Evolutionary conservation across 2,113 vertebrate species (phyloP).

Genomic region (Diglossa brunneiventris): DNA sequence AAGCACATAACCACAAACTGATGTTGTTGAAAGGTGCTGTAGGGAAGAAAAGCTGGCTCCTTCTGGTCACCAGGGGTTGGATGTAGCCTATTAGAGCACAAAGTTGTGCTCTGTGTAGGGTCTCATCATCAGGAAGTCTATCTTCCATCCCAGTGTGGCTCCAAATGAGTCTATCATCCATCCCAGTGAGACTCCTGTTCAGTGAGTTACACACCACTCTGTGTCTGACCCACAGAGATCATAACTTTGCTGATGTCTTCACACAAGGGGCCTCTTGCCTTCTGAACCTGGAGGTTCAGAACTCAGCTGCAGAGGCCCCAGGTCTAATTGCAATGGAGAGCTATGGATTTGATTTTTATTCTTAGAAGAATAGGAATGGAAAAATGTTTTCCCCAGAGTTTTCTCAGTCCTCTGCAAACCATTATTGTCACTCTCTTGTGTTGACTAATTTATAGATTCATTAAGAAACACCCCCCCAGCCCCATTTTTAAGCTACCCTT

Average conservation of each 20-base stretch:
- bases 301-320: not conserved
- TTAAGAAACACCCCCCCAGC: accelerated
- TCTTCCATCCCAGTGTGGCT: not conserved
- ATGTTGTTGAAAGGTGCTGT: not conserved
- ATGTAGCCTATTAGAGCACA: not conserved
- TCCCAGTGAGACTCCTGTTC: not conserved
- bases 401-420: not conserved
- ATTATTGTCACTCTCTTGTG: not conserved
- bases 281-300: not conserved
- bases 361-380: not conserved
- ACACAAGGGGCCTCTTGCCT: not conserved
- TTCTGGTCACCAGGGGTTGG: accelerated
- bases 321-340: not conserved
- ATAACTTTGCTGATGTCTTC: not conserved
- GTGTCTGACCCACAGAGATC: not conserved
- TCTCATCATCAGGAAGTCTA: not conserved
- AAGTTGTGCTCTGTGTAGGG: not conserved
- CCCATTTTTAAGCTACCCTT: not conserved
- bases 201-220: not conserved
- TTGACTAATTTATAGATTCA: not conserved
- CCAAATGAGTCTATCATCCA: not conserved
- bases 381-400: not conserved
- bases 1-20: not conserved
- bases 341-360: not conserved
- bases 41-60: not conserved